Base-by-base conservation (phyloP, 1,140 invertebrate genomes). In the Wiebesia pumilae region DNA sequence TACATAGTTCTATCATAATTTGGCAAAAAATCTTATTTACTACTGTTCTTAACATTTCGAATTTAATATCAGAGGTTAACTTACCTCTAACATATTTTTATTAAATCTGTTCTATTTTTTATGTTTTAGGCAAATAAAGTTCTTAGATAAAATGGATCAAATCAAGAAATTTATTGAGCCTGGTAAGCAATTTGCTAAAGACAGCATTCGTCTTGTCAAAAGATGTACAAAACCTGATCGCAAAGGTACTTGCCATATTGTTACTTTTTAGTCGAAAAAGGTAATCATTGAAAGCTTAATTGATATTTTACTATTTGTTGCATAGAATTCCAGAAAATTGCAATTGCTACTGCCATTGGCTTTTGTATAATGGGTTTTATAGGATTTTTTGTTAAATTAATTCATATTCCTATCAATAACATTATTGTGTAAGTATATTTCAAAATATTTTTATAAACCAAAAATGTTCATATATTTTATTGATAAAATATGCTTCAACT, bases 341-440 rank as follows among this genome's bases (percentile, higher is more conserved):
- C 99, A 30, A 97, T 99, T 90, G 99, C 99, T 67, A 99, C 99
- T 88, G 99, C 99, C 0, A 99, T 99, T 92, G 99, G 99, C 79
- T 99, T 99, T 95, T 99, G 98, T 91, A 99, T 99, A 92, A 99
- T 99, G 99, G 99, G 99, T 77, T 99, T 99, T 94, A 99, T 99
- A 94, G 99, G 99, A 90, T 99, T 99, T 95, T 99, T 99, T 91
- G 99, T 99, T 12, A 99, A 99, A 95, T 95, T 99, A 82, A 99
- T 99, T 93, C 99, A 99, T 94, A 99, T 99, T 94, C 99, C 99
- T 88, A 99, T 99, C 95, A 99, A 99, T 94, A 99, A 99, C 94
- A 99, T 99, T 93, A 99, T 99, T 95, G 99, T 99, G 96, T 95
- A 94, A 95, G 95, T 95, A 90, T 77, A 84, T 62, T 43, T 65